Conservation (phyloP, 2,113 vertebrate genomes). For the Chrysochloris asiatica region DNA sequence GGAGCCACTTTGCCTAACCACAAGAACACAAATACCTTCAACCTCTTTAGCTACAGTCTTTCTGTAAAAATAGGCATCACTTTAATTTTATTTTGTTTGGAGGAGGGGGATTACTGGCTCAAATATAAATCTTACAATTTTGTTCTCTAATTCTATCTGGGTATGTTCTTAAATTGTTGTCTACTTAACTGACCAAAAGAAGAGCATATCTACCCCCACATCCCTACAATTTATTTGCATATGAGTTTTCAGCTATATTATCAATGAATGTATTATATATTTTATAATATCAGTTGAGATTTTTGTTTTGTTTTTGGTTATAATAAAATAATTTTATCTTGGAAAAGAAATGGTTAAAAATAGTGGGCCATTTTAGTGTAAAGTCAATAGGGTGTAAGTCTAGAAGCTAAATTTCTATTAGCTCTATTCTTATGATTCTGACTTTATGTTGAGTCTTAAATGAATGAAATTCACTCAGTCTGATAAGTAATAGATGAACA, state of each 20-base stretch:
- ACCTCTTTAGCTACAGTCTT: not conserved
- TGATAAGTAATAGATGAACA: constrained; percentile 16
- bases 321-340: constrained; percentile 38
- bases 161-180: constrained; percentile 16
- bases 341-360: constrained; percentile 51
- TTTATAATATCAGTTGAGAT: not conserved
- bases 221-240: not conserved
- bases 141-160: not conserved
- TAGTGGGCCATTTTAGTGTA: not conserved
- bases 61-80: not conserved
- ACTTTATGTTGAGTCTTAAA: constrained; percentile 61
- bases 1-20: not conserved
- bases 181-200: not conserved
- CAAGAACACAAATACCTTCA: not conserved
- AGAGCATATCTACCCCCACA: not conserved
- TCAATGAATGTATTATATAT: constrained; percentile 15
- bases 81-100: not conserved
- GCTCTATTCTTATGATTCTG: constrained; percentile 29
- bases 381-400: not conserved
- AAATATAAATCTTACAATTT: not conserved
- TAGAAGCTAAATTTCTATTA: constrained; percentile 30
- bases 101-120: not conserved
- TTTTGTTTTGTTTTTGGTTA: not conserved
- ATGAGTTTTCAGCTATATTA: constrained; percentile 48
- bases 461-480: constrained; percentile 67